Evolutionary conservation across 2,113 vertebrate genomes (phyloP).

Genomic region (Procavia capensis): DNA sequence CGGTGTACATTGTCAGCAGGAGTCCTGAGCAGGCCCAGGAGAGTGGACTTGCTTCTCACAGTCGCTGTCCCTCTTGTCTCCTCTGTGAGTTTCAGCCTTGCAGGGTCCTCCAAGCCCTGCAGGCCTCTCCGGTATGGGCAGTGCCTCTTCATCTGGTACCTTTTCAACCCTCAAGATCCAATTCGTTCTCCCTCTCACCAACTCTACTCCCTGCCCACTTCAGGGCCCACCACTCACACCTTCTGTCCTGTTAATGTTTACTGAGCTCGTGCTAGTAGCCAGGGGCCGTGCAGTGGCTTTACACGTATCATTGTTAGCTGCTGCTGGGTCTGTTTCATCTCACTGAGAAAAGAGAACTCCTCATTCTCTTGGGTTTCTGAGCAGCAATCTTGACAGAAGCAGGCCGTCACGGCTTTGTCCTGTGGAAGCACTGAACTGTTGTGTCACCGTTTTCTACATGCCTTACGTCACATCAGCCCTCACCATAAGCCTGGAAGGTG

Average conservation of each 20-base stretch:
- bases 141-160: not conserved
- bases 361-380: too few relatives aligned
- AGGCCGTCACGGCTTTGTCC: too few relatives aligned
- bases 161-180: not conserved
- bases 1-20: not conserved
- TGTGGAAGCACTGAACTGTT: too few relatives aligned
- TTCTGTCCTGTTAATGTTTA: not conserved
- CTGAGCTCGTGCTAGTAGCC: not conserved
- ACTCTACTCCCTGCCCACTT: too few relatives aligned
- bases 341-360: too few relatives aligned
- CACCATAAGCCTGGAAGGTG: not conserved
- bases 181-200: not conserved
- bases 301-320: not conserved
- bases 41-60: not conserved
- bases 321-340: too few relatives aligned
- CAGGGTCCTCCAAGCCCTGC: not conserved
- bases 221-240: not conserved
- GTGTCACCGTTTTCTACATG: too few relatives aligned
- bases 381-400: too few relatives aligned
- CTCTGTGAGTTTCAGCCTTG: not conserved
- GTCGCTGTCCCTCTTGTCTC: not conserved
- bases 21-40: not conserved
- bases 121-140: not conserved
- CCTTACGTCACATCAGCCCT: not conserved
- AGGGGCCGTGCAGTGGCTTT: not conserved